Conservation (phyloP, 1,140 invertebrate species). For the Dermatophagoides farinae region DNA sequence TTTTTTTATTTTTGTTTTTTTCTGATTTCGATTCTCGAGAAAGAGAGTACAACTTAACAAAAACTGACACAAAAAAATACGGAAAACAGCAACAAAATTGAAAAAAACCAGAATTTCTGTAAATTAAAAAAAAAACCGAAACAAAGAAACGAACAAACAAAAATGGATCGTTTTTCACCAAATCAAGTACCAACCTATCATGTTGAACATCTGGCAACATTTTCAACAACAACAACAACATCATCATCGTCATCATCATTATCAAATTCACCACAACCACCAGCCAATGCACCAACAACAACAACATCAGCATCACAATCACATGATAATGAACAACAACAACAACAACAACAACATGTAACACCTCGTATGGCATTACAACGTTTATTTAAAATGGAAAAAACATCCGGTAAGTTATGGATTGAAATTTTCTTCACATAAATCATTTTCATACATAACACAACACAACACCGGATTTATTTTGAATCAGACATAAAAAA, state of each 20-base stretch:
- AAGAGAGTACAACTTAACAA: too few species aligned
- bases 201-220: conserved; percentile 92
- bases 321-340: not conserved
- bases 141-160: not conserved
- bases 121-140: too few species aligned
- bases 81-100: too few species aligned
- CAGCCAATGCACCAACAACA: conserved; percentile 20
- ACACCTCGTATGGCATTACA: conserved; percentile 63
- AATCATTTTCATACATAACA: not conserved
- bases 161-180: conserved; percentile 7
- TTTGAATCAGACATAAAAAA: too few species aligned
- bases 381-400: conserved; percentile 79
- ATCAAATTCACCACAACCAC: conserved; percentile 31
- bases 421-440: not conserved
- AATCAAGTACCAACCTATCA: conserved; percentile 43
- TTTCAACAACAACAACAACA: conserved; percentile 58
- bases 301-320: conserved; percentile 42
- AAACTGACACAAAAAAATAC: too few species aligned
- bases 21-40: too few species aligned
- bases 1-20: too few species aligned
- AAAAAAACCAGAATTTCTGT: too few species aligned
- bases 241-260: too few species aligned
- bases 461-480: not conserved
- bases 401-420: conserved; percentile 41
- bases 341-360: conserved; percentile 4